phyloP scores from a whole-genome alignment of 2,113 vertebrate species.

The Noturus placidus region DNA sequence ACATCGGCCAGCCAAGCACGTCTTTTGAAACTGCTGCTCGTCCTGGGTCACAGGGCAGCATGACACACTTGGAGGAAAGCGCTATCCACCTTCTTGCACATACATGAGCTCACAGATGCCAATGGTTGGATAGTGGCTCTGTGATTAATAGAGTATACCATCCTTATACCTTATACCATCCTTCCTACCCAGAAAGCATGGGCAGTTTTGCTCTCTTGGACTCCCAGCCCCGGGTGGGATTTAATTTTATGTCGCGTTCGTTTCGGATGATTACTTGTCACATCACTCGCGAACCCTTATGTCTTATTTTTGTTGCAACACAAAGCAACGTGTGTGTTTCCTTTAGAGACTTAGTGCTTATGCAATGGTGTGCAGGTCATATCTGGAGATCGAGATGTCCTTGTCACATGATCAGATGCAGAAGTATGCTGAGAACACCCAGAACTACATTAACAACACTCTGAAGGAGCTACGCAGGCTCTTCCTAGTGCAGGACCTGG shows the following conservation, averaged over 20 bases:
- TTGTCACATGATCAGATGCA: conserved; percentile 98
- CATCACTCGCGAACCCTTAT: neutral
- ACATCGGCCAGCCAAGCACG: neutral
- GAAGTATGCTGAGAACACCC: conserved; percentile 94
- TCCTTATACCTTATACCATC: neutral
- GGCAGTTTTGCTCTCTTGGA: neutral
- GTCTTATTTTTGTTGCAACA: neutral
- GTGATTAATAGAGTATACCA: neutral
- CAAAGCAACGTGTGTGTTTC: neutral
- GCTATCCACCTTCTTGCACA: neutral
- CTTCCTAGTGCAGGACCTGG: conserved; percentile 96
- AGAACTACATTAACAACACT: conserved; percentile 91
- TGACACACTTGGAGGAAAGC: neutral
- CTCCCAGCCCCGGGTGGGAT: neutral
- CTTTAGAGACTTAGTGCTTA: neutral
- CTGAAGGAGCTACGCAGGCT: conserved; percentile 94
- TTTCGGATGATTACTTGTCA: neutral
- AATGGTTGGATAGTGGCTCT: neutral
- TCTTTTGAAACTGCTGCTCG: neutral
- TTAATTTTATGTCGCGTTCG: neutral
- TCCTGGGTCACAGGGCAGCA: neutral
- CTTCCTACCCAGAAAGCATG: neutral
- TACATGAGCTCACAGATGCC: neutral
- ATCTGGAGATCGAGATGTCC: conserved; percentile 93
- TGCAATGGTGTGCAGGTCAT: conserved; percentile 74